A percentile compares a stretch with the other conserved stretches of the same genome.
Conservation (phyloP, 2,113 vertebrate species). For the Labeo catla region DNA sequence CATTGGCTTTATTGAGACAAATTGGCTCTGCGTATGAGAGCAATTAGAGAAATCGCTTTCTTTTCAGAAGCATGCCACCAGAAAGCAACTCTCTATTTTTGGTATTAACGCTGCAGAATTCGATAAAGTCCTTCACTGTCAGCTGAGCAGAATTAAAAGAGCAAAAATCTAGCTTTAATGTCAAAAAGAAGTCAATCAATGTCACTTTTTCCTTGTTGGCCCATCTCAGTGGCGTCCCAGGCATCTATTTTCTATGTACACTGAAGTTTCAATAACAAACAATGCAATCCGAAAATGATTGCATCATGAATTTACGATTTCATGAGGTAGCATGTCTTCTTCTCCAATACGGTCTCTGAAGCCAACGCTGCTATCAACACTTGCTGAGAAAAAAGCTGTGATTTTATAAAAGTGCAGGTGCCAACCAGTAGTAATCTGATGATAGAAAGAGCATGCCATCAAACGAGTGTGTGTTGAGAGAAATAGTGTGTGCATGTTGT, state of each 20-base stretch:
- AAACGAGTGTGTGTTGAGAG: conserved; percentile 21
- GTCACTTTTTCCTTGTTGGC: neutral
- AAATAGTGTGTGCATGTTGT: conserved; percentile 31
- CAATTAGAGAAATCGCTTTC: conserved; percentile 70
- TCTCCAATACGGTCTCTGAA: neutral
- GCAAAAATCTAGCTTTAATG: neutral
- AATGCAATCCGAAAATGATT: neutral
- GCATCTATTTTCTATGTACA: neutral
- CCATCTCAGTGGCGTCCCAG: too few species aligned
- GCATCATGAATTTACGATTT: neutral
- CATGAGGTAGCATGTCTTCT: neutral
- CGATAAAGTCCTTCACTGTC: conserved; percentile 57
- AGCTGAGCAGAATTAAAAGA: conserved; percentile 59
- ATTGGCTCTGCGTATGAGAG: conserved; percentile 66
- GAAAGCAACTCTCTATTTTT: conserved; percentile 40
- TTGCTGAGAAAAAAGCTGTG: conserved; percentile 47
- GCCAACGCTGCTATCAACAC: conserved; percentile 9
- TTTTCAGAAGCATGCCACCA: conserved; percentile 64
- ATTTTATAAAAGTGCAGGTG: conserved; percentile 56
- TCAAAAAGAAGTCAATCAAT: neutral
- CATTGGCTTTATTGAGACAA: conserved; percentile 79
- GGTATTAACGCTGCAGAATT: conserved; percentile 49
- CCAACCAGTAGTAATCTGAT: conserved; percentile 51
- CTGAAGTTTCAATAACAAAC: neutral
- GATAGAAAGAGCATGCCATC: conserved; percentile 47